phyloP scores from a whole-genome alignment of 1,140 invertebrate species.

The Copidosoma floridanum region DNA sequence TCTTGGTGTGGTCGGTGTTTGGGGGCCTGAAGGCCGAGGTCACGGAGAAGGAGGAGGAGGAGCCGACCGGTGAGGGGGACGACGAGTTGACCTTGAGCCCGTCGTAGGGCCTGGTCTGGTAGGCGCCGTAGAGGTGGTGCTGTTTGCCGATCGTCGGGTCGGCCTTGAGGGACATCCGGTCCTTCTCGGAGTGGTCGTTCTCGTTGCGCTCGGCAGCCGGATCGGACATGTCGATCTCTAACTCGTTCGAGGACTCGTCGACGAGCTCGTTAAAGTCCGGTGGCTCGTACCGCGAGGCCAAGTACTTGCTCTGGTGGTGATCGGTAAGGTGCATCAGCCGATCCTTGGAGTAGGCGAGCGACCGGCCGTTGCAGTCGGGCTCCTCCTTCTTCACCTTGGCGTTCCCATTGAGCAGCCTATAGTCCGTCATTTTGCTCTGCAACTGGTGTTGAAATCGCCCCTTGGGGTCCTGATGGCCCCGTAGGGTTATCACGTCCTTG shows the following conservation, averaged over 20 bases:
- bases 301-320: conserved; percentile 31
- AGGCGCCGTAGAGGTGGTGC: conserved; percentile 37
- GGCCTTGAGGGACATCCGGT: conserved; percentile 38
- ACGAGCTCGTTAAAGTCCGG: conserved; percentile 78
- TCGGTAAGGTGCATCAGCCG: conserved; percentile 50
- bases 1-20: conserved; percentile 46
- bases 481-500: conserved; percentile 67
- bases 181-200: conserved; percentile 24
- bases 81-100: conserved; percentile 42
- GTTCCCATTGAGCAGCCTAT: conserved; percentile 35
- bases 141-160: no score
- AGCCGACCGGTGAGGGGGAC: conserved; percentile 47
- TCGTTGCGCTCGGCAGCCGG: conserved; percentile 55
- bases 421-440: conserved; percentile 29
- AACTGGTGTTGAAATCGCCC: conserved; percentile 44
- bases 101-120: conserved; percentile 48
- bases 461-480: conserved; percentile 56
- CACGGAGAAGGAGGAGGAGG: conserved; percentile 65
- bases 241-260: conserved; percentile 75
- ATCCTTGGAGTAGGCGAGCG: no score
- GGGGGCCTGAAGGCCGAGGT: conserved; percentile 76
- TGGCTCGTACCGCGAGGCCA: conserved; percentile 62
- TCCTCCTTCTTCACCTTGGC: conserved; percentile 34
- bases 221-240: conserved; percentile 78
- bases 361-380: no score